Base-by-base conservation (phyloP, 2,888 invertebrate genomes). In the Pinctada fucata region DNA sequence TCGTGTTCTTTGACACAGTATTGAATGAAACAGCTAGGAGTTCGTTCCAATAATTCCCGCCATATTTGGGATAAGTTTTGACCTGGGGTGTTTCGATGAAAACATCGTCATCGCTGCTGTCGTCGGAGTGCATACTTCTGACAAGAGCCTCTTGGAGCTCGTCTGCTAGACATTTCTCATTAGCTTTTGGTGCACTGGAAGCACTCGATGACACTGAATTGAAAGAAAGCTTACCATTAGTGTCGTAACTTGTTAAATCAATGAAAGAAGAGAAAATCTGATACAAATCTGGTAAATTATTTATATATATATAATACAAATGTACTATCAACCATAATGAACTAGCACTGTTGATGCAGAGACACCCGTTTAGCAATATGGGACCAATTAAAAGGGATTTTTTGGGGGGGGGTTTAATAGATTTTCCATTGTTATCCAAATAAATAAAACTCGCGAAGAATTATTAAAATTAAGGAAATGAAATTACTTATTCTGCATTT, bases 151-250 rank as follows among this genome's bases (percentile, higher is more conserved):
- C 88, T 70, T 87, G 85, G 6, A 89, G 79, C 75, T 89, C 89
- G 58, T 88, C 88, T 16, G 88, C 88, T 48, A 89, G 79, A 77
- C 88, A 89, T 79, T 84, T 86, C 68, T 86, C 86, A 82, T 87
- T 87, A 6, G 71, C 78, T 49, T 64, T 51, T n/a, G 10, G 66
- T 76, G n/a, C 16, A 47, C 68, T 13, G 31, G 31, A 31, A 31
- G 31, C 31, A 31, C 31, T 31, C 31, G 63, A 10, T 58, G 8
- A 58, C 63, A 58, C 63, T 10, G 63, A n/a, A 58, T 58, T 1
- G 31, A 31, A 31, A 31, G 31, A 31, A 31, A 31, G 31, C 31
- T 31, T 31, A 58, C 13, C 58, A 10, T 58, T 10, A 58, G 58
- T 58, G 58, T 10, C 13, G 8, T 10, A 58, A 58, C 8, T 58